Evolutionary conservation across 2,888 invertebrate species (phyloP), one percentile per base, ranked within the genome.

Genomic region (Cryptus viduatorius): DNA sequence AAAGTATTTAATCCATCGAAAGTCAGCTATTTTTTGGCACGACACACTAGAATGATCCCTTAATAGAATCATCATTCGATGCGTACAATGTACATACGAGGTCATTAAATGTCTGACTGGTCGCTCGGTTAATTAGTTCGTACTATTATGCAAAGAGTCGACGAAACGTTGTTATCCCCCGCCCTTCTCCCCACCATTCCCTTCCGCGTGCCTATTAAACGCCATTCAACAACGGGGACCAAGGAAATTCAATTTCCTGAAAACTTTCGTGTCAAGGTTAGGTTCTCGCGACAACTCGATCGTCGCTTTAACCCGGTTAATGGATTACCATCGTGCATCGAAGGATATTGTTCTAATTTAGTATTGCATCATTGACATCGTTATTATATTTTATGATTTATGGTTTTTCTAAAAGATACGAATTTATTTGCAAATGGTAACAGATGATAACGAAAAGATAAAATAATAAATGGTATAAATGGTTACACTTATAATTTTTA

Each of bases 171-270:
- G 56, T 65, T 73, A 69, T 46, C 12, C 19, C 37, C 7, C 37
- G 0, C 37, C 37, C 37, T 1, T 37, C 1, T 7, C 37, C 37
- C 29, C n/a, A n/a, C n/a, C n/a, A n/a, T n/a, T n/a, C n/a, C n/a
- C n/a, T n/a, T 53, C 16, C 65, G 73, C 46, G 64, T 77, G 37
- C 24, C 77, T 56, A 81, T 81, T 75, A 81, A 84, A 78, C 68
- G 53, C 46, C 64, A 81, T 81, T 81, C 78, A 69, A 75, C 31
- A 50, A 37, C 37, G 44, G n/a, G 80, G 78, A 48, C 78, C 72
- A 44, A 42, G 81, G 76, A 73, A 81, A 84, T 84, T 81, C 81
- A 81, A 84, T 84, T 84, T 84, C 84, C 84, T 78, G 65, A 69
- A 14, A 56, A 64, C 69, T 69, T 84, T 84, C 69, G 78, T 81